Conservation (phyloP, 2,888 invertebrate genomes). For the Synergus gifuensis region DNA sequence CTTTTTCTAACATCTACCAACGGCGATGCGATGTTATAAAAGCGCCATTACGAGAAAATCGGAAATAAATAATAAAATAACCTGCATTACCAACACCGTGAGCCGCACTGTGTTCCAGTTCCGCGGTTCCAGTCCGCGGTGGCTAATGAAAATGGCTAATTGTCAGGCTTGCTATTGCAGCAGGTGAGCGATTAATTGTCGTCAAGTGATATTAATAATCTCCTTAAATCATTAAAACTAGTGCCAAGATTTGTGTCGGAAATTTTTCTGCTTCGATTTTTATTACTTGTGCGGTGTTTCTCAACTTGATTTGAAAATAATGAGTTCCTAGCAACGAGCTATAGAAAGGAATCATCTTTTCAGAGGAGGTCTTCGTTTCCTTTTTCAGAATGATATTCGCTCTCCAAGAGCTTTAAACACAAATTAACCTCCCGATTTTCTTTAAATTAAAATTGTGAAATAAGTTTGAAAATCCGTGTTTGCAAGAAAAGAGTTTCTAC, state of each 20-base stretch:
- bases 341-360: slow-evolving; percentile 35
- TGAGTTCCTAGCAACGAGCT: slow-evolving; percentile 24
- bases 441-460: not conserved
- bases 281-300: not conserved
- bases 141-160: slow-evolving; percentile 75
- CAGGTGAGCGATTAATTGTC: slow-evolving; percentile 68
- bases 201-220: slow-evolving; percentile 51
- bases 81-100: not conserved
- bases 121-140: slow-evolving; percentile 33
- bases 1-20: not conserved
- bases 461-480: not conserved
- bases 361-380: not conserved
- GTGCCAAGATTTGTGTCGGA: slow-evolving; percentile 18
- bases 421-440: not conserved
- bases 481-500: slow-evolving; percentile 30
- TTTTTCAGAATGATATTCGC: not conserved
- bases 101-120: not conserved
- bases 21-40: not conserved
- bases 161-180: slow-evolving; percentile 72
- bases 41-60: not conserved
- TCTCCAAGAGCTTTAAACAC: not conserved
- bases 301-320: not conserved
- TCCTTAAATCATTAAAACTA: not conserved
- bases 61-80: not conserved
- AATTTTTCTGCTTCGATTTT: not conserved